phyloP scores from a whole-genome alignment of 2,797 vertebrate genomes.

The Phrynocephalus guinanensis region DNA sequence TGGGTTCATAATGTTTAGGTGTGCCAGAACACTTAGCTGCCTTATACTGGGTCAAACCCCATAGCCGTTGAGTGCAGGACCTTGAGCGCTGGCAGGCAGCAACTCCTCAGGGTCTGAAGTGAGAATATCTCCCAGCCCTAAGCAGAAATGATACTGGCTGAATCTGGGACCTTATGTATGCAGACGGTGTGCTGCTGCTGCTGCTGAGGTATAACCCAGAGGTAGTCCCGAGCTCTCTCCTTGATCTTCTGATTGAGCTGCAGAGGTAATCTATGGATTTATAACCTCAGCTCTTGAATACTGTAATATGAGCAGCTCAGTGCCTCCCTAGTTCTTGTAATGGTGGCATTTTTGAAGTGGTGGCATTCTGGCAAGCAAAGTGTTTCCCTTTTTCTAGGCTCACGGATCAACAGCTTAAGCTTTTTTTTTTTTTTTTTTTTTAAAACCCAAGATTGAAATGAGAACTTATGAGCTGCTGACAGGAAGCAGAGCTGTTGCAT shows the following conservation, averaged over 20 bases:
- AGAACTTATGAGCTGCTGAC: conserved; percentile 15
- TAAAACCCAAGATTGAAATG: background rate
- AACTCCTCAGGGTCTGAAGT: background rate
- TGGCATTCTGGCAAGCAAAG: background rate
- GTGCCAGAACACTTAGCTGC: background rate
- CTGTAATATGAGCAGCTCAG: background rate
- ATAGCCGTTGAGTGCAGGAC: too few relatives aligned
- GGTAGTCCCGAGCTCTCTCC: background rate
- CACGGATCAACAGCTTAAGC: background rate
- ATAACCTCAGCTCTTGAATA: background rate
- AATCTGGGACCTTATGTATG: background rate
- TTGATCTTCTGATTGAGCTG: background rate
- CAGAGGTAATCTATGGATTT: background rate
- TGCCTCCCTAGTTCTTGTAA: background rate
- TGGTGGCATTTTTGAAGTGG: background rate
- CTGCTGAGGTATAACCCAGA: background rate
- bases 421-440: conserved; percentile 2
- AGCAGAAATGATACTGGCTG: background rate
- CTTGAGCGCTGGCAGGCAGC: background rate
- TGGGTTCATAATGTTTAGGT: background rate
- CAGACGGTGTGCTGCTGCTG: background rate
- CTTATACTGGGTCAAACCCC: background rate
- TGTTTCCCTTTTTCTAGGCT: background rate
- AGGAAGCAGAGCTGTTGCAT: conserved; percentile 27
- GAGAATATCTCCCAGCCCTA: background rate